These are phyloP conservation scores for Chloroclysta siterata DNA, from an alignment of 2,888 invertebrate species.

Conservation along the genomic window DNA sequence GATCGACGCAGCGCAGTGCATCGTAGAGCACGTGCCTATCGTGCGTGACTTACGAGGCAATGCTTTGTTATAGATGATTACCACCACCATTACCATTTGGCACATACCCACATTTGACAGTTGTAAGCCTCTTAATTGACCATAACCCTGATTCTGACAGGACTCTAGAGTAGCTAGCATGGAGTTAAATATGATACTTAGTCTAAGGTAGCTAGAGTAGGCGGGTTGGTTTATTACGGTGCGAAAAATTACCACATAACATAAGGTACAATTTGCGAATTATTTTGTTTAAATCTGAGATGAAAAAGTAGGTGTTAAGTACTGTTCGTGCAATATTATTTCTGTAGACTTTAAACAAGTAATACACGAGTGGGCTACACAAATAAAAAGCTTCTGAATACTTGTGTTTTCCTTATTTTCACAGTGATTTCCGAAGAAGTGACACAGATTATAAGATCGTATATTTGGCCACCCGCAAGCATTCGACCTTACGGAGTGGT, in stretches of 20 bases:
- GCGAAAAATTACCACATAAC: neutral
- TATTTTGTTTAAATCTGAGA: constrained; percentile 2
- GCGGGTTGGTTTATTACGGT: neutral
- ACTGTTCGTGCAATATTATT: constrained; percentile 6
- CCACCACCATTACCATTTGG: no score
- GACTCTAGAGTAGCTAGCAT: no score
- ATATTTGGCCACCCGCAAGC: constrained; percentile 15
- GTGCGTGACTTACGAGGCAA: no score
- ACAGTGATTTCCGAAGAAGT: constrained; percentile 35
- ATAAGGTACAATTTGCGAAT: neutral
- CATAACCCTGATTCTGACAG: no score
- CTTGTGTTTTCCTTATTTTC: constrained; percentile 37
- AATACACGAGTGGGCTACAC: constrained; percentile 16
- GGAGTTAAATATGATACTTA: no score
- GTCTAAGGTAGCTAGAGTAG: neutral
- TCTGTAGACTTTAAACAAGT: neutral
- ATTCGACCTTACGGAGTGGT: constrained; percentile 21
- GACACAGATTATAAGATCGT: constrained; percentile 29
- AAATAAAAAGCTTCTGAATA: constrained; percentile 12
- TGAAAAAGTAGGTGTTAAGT: constrained; percentile 1
- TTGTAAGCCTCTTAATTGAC: no score
- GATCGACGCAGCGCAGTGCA: no score
- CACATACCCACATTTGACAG: no score
- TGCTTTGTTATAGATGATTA: no score
- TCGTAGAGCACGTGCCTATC: no score